A percentile compares a stretch with the other conserved stretches of the same genome.
phyloP scores from a whole-genome alignment of 2,113 vertebrate species.

The Struthio camelus region DNA sequence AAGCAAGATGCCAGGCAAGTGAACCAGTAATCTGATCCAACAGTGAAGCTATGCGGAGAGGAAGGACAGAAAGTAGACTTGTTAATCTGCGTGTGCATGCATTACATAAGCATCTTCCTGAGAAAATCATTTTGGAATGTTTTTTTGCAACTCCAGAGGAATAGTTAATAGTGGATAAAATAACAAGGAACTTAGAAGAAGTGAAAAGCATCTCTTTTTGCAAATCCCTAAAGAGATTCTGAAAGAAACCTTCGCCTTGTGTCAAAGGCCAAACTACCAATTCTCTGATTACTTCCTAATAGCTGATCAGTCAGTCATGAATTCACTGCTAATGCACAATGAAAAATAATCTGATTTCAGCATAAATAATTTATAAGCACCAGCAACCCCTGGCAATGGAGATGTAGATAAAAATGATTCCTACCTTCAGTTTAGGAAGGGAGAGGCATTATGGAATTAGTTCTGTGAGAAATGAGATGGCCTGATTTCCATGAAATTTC shows the following conservation, averaged over 20 bases:
- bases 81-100: not conserved
- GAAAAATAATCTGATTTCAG: not conserved
- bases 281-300: not conserved
- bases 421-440: not conserved
- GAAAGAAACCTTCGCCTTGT: not conserved
- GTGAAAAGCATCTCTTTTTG: not conserved
- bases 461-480: not conserved
- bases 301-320: not conserved
- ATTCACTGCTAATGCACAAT: not conserved
- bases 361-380: constrained; percentile 1
- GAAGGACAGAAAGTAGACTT: not conserved
- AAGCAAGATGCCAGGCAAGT: accelerated
- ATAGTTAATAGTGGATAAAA: constrained; percentile 3
- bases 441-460: not conserved
- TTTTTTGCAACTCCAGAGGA: not conserved
- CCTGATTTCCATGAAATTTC: not conserved
- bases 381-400: not conserved
- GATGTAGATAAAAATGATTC: not conserved
- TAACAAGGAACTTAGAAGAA: not conserved
- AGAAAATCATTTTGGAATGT: not conserved
- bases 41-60: not conserved
- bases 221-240: not conserved
- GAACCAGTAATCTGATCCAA: not conserved
- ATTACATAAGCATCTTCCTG: not conserved
- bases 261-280: not conserved